Evolutionary conservation across 2,113 vertebrate genomes (phyloP).

Genomic region (Melanocharis versteri): DNA sequence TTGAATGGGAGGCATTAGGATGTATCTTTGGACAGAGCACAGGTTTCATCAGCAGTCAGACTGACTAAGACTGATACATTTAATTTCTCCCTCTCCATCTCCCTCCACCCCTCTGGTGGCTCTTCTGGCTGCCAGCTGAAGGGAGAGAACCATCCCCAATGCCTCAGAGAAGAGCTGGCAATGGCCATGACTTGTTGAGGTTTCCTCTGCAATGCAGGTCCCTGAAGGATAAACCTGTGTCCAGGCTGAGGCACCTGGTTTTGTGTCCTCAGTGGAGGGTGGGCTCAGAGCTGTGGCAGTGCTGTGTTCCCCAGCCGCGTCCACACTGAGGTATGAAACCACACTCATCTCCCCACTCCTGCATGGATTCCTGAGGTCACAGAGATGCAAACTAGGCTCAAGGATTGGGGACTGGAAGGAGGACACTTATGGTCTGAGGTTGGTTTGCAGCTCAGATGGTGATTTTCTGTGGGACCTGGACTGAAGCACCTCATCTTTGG

Average conservation of each 20-base stretch:
- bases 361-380: neutral
- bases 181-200: neutral
- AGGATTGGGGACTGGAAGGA: neutral
- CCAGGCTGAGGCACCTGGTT: neutral
- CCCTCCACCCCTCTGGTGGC: neutral
- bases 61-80: neutral
- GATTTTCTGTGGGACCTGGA: neutral
- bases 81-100: neutral
- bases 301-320: neutral
- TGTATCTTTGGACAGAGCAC: conserved; percentile 10
- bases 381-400: neutral
- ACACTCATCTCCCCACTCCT: neutral
- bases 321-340: neutral
- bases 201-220: neutral
- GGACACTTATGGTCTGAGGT: neutral
- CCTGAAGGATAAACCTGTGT: neutral
- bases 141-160: neutral
- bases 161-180: neutral
- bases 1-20: conserved; percentile 38
- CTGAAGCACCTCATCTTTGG: neutral
- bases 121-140: neutral
- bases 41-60: conserved; percentile 25
- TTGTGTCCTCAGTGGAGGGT: neutral
- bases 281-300: neutral
- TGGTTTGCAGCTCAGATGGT: neutral